Conservation (phyloP, 2,113 vertebrate genomes). For the Gavialis gangeticus region DNA sequence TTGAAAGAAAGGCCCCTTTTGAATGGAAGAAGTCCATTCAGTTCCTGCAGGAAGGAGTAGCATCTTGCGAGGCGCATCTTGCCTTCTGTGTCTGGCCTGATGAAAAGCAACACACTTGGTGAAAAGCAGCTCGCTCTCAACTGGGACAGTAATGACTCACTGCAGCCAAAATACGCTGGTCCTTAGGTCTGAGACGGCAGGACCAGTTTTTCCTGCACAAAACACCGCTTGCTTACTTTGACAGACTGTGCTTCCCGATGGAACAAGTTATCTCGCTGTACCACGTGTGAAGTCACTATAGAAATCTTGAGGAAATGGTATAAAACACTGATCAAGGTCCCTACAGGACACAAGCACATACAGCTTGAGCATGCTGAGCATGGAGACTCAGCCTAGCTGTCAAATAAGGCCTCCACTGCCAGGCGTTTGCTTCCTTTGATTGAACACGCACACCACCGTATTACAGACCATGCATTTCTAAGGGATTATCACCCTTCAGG, state of each 20-base stretch:
- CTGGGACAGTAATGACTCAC: neutral
- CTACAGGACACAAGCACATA: neutral
- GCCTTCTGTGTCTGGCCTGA: neutral
- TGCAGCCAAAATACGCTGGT: neutral
- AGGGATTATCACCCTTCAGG: neutral
- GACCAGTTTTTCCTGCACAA: neutral
- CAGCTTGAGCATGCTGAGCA: neutral
- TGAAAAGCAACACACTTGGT: neutral
- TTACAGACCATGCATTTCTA: neutral
- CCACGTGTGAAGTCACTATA: neutral
- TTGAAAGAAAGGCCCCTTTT: neutral
- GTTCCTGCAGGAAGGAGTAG: neutral
- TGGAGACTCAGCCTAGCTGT: neutral
- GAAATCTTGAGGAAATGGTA: neutral
- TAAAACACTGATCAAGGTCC: neutral
- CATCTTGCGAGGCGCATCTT: neutral
- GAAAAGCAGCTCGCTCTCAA: neutral
- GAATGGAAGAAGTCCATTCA: neutral
- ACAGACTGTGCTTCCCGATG: neutral
- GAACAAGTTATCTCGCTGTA: neutral
- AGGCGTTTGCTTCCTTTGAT: neutral
- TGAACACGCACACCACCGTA: neutral
- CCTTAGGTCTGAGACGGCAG: neutral
- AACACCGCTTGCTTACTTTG: constrained; percentile 14
- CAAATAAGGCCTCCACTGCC: neutral